These are phyloP conservation scores for Drosophila ohnishii DNA, from an alignment of 1,140 invertebrate genomes.

Conservation along the genomic window DNA sequence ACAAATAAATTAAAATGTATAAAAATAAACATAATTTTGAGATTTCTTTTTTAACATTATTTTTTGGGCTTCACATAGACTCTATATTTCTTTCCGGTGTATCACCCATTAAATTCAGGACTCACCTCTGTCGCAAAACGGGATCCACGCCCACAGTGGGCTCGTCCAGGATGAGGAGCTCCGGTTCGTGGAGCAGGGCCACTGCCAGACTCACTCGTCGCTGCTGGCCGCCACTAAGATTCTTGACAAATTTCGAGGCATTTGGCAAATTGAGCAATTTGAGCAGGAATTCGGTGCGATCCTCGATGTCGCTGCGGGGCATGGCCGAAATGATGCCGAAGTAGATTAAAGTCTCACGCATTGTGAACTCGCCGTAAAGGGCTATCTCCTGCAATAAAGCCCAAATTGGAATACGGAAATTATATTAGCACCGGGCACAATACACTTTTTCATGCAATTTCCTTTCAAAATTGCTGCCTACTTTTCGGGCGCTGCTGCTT, in stretches of 20 bases:
- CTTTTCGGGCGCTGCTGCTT: conserved; percentile 24
- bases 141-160: conserved; percentile 98
- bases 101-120: conserved; percentile 51
- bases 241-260: conserved; percentile 89
- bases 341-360: conserved; percentile 94
- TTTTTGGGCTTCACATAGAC: rapidly evolving
- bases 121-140: conserved; percentile 92
- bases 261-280: conserved; percentile 89
- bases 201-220: conserved; percentile 94
- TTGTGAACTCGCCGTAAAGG: conserved; percentile 95
- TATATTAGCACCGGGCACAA: conserved; percentile 19
- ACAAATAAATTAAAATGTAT: too few species aligned
- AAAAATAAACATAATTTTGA: too few species aligned
- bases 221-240: conserved; percentile 95
- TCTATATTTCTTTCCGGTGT: neutral
- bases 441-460: neutral
- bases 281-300: conserved; percentile 91
- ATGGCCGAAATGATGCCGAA: conserved; percentile 95
- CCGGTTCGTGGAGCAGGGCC: conserved; percentile 93
- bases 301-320: conserved; percentile 88
- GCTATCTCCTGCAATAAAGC: conserved; percentile 90
- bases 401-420: conserved; percentile 27
- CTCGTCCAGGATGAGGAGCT: conserved; percentile 96
- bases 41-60: too few species aligned
- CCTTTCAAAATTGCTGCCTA: conserved; percentile 18